Percentiles rank a stretch among this genome's conserved stretches.
phyloP scores from a whole-genome alignment of 2,888 invertebrate genomes.

The Apotomis betuletana region DNA sequence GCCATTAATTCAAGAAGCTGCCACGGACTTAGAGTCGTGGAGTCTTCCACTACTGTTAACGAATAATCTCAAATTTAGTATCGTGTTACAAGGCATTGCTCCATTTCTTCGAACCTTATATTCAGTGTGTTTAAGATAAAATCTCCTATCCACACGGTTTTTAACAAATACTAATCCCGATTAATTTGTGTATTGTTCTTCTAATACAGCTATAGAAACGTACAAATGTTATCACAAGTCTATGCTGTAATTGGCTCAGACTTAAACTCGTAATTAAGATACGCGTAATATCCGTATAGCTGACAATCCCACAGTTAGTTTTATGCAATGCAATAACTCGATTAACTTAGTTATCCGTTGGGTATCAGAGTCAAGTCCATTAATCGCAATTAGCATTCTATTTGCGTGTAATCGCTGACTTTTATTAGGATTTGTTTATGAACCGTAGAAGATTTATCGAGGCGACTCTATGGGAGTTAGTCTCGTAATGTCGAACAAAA shows the following conservation, averaged over 20 bases:
- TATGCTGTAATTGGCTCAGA: neutral
- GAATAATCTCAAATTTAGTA: neutral
- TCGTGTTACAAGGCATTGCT: too few species aligned
- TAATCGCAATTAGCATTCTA: slow-evolving; percentile 41
- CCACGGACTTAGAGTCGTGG: slow-evolving; percentile 54
- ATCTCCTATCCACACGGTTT: too few species aligned
- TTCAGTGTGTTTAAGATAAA: too few species aligned
- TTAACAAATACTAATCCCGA: too few species aligned
- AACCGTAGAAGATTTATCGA: slow-evolving; percentile 11
- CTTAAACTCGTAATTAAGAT: slow-evolving; percentile 7
- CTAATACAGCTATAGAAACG: neutral
- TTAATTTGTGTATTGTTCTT: too few species aligned
- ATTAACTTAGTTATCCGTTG: slow-evolving; percentile 17
- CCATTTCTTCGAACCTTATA: too few species aligned
- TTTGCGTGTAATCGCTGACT: slow-evolving; percentile 9
- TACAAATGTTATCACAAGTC: neutral
- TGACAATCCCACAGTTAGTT: slow-evolving; percentile 7
- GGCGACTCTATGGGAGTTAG: slow-evolving; percentile 53
- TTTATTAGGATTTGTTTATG: slow-evolving; percentile 11
- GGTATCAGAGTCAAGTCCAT: slow-evolving; percentile 42
- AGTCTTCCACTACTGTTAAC: slow-evolving; percentile 46
- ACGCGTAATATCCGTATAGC: neutral
- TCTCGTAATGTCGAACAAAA: slow-evolving; percentile 55
- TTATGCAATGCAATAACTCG: slow-evolving; percentile 12
- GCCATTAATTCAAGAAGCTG: slow-evolving; percentile 49